Evolutionary conservation across 2,888 invertebrate genomes (phyloP).

Genomic region (Archips crataeganus): DNA sequence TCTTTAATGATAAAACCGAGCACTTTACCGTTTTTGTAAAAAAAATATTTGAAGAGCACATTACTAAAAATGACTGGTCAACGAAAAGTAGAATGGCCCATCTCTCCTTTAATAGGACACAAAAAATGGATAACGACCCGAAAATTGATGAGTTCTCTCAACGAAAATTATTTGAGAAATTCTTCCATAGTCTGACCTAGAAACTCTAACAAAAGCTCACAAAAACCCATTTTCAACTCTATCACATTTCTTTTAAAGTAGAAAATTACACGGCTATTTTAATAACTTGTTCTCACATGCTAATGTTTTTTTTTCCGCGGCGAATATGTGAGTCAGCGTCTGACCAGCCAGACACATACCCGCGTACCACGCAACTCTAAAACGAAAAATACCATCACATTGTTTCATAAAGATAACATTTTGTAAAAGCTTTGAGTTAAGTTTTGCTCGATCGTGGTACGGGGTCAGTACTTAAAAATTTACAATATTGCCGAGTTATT

Average conservation of each 20-base stretch:
- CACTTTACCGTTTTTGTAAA: too few species aligned
- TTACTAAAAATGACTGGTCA: too few species aligned
- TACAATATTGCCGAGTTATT: slow-evolving; percentile 3
- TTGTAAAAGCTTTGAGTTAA: neutral
- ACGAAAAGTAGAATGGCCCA: too few species aligned
- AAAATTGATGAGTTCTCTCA: slow-evolving; percentile 38
- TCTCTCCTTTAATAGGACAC: slow-evolving; percentile 27
- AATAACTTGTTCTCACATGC: slow-evolving; percentile 35
- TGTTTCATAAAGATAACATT: neutral
- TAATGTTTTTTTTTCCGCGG: slow-evolving; percentile 40
- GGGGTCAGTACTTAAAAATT: slow-evolving; percentile 10
- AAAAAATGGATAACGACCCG: slow-evolving; percentile 38
- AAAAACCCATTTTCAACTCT: slow-evolving; percentile 7
- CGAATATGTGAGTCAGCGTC: slow-evolving; percentile 40
- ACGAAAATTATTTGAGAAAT: slow-evolving; percentile 36
- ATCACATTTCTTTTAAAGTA: neutral
- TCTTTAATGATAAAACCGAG: too few species aligned
- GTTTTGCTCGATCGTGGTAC: slow-evolving; percentile 19
- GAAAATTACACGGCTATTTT: slow-evolving; percentile 24
- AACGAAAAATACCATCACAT: neutral
- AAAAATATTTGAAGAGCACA: too few species aligned
- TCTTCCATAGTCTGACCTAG: slow-evolving; percentile 29
- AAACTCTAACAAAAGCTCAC: neutral
- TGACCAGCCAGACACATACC: slow-evolving; percentile 38
- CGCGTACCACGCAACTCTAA: slow-evolving; percentile 31